Percentiles rank a stretch among this genome's conserved stretches.
Evolutionary conservation across 2,888 invertebrate species (phyloP).

Genomic region (Prenolepis imparis): DNA sequence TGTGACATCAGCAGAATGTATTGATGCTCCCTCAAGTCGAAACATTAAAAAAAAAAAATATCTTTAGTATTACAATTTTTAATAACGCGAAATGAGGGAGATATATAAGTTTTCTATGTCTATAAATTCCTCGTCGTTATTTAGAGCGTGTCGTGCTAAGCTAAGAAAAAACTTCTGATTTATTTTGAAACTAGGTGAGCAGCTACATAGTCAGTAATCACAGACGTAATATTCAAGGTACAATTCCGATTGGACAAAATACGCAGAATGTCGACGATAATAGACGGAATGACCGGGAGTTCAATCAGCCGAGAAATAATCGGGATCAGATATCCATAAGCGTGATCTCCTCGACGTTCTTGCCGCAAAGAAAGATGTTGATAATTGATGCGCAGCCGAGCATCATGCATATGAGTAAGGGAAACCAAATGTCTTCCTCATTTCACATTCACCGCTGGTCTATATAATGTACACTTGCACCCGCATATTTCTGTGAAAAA

Average conservation of each 20-base stretch:
- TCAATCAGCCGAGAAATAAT: conserved; percentile 60
- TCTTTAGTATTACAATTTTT: not conserved
- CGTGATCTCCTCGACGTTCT: conserved; percentile 81
- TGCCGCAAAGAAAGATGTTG: conserved; percentile 81
- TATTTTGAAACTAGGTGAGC: conserved; percentile 74
- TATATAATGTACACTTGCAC: not conserved
- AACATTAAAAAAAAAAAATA: not conserved
- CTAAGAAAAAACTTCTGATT: conserved; percentile 41
- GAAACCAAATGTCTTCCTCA: not conserved
- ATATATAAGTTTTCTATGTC: not conserved
- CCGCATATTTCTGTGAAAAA: not conserved
- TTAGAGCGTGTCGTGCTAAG: conserved; percentile 21
- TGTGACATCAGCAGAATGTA: not conserved
- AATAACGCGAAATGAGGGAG: not conserved
- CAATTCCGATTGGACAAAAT: conserved; percentile 68
- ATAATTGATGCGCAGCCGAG: conserved; percentile 81
- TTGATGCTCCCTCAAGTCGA: not conserved
- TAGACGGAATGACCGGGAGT: conserved; percentile 66
- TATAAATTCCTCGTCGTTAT: not conserved
- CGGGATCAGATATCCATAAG: conserved; percentile 82
- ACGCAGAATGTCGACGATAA: conserved; percentile 57
- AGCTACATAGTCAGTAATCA: conserved; percentile 80
- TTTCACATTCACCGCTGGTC: not conserved
- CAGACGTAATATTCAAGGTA: conserved; percentile 78
- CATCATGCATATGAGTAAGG: conserved; percentile 81